A percentile compares a stretch with the other conserved stretches of the same genome.
Conservation (phyloP, 2,113 vertebrate genomes). For the Baryphthengus martii region DNA sequence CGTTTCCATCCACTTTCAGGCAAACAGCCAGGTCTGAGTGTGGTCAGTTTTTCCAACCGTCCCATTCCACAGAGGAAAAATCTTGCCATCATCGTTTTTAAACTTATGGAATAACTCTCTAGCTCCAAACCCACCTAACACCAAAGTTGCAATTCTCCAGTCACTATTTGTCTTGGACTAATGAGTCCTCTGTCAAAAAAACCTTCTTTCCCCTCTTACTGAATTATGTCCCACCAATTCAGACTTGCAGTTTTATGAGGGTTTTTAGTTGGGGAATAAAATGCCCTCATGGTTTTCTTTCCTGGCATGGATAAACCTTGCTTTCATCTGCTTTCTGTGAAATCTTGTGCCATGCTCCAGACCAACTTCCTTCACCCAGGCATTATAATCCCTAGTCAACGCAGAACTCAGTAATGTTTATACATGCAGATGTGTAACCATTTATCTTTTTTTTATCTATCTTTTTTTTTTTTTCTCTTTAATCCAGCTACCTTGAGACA, state of each 20-base stretch:
- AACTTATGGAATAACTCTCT: background rate
- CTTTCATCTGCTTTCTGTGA: background rate
- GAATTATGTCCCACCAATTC: background rate
- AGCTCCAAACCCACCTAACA: background rate
- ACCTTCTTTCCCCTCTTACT: background rate
- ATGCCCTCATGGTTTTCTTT: background rate
- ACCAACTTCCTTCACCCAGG: background rate
- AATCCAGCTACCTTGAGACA: background rate
- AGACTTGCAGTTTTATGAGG: background rate
- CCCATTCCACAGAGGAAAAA: background rate
- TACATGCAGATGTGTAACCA: background rate
- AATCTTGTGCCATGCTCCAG: background rate
- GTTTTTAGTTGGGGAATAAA: background rate
- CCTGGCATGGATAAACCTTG: background rate
- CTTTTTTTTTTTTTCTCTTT: background rate
- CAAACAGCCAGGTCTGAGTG: background rate
- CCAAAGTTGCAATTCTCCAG: background rate
- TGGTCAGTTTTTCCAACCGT: constrained; percentile 36
- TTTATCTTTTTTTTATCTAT: fast-evolving
- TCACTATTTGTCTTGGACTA: background rate
- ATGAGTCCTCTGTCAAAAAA: background rate
- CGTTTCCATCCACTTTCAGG: background rate
- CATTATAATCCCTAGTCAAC: background rate
- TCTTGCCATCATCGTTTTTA: background rate
- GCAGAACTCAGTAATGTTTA: background rate